Conservation (phyloP, 2,888 invertebrate species). For the Mamestra brassicae region DNA sequence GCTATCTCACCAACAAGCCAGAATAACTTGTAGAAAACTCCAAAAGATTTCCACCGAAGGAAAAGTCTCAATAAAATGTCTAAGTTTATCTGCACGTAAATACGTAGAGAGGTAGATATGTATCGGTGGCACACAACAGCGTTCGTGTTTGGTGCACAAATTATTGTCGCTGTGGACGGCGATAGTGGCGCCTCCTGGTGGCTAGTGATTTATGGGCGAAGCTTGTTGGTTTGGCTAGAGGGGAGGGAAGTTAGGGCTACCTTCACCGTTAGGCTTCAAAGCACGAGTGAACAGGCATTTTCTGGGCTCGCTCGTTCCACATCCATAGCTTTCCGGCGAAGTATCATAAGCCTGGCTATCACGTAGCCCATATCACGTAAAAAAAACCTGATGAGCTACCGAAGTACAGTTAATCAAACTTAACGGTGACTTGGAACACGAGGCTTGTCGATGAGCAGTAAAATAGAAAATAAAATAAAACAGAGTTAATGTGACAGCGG, state of each 20-base stretch:
- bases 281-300: not conserved
- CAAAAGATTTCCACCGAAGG: constrained; percentile 46
- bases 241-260: not conserved
- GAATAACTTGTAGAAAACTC: constrained; percentile 43
- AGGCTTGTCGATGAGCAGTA: too few species aligned
- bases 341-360: not conserved
- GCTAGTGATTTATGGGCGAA: constrained; percentile 66
- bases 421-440: too few species aligned
- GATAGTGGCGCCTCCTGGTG: constrained; percentile 70
- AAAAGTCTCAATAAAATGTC: constrained; percentile 56
- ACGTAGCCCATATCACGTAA: too few species aligned
- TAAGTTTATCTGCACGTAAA: constrained; percentile 55
- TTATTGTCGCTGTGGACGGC: constrained; percentile 52
- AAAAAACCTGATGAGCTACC: too few species aligned
- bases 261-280: not conserved
- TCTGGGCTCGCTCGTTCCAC: not conserved
- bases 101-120: constrained; percentile 57
- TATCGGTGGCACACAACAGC: constrained; percentile 43
- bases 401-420: too few species aligned
- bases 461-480: too few species aligned
- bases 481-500: too few species aligned
- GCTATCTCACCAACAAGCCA: constrained; percentile 26
- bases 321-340: not conserved
- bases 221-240: constrained; percentile 45
- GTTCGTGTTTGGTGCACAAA: constrained; percentile 59